Evolutionary conservation across 53 echinoderm and acorn worm genomes (phyloP).

Genomic region (Paracentrotus lividus): DNA sequence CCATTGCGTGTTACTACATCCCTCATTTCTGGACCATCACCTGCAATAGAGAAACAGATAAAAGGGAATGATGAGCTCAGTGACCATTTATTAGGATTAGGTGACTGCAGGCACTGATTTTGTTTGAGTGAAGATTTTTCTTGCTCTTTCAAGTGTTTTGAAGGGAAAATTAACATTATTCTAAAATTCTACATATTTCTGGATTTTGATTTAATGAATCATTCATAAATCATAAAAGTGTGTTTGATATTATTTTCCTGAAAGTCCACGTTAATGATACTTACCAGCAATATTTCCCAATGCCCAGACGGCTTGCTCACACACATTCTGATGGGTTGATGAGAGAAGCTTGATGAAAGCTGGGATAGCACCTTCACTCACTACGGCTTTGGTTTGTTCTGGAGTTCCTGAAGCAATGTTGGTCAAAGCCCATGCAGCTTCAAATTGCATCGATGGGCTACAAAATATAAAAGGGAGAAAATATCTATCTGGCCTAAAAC

Average conservation of each 20-base stretch:
- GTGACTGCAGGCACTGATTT: no score
- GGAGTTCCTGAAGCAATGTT: slow-evolving; percentile 98
- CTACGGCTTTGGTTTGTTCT: slow-evolving; percentile 94
- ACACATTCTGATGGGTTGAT: slow-evolving; percentile 82
- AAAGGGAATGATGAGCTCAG: not conserved
- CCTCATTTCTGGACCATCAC: slow-evolving; percentile 92
- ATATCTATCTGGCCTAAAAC: not conserved
- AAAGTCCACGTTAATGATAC: not conserved
- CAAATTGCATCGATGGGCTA: slow-evolving; percentile 94
- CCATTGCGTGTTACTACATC: slow-evolving; percentile 93
- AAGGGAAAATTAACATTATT: no score
- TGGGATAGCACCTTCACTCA: slow-evolving; percentile 86
- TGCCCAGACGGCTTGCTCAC: slow-evolving; percentile 99
- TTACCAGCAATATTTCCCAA: slow-evolving; percentile 99
- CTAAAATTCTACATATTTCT: no score
- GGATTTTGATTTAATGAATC: no score
- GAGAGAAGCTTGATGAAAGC: slow-evolving; percentile 92
- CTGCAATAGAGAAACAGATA: slow-evolving; percentile 34
- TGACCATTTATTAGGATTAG: no score
- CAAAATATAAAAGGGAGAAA: not conserved
- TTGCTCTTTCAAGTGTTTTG: no score
- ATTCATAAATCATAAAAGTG: no score
- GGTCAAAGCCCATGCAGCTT: slow-evolving; percentile 98
- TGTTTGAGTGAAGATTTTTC: no score
- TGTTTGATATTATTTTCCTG: no score